Evolutionary conservation across 2,888 invertebrate species (phyloP), one percentile per base, ranked within the genome.

Genomic region (Hemaris fuciformis): DNA sequence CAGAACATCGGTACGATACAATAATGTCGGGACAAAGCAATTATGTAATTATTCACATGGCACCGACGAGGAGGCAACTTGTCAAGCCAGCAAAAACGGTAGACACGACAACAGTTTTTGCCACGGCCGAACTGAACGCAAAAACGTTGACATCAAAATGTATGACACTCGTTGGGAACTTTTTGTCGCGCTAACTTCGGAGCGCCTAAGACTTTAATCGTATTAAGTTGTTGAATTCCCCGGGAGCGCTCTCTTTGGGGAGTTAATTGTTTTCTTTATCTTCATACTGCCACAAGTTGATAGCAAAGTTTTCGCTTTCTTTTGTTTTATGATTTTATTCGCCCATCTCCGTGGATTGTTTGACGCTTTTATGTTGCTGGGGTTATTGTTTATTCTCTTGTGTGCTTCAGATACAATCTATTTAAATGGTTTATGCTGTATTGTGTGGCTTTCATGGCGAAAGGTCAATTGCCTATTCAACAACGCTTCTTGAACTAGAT

Each of bases 61-160:
- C 43, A 61, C 56, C 20, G 56, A 61, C 42, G 41, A 76, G 73
- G 76, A 73, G 77, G 77, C 81, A 85, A 85, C 87, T 89, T 89
- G 89, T 88, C 91, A 86, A 71, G 79, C 68, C 31, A 59, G 81
- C 89, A 91, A 91, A 91, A 91, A 91, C 88, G 64, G 76, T 66
- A 76, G 88, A 85, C 85, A 83, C 76, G 76, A 79, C 84, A 85
- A 85, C 81, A 73, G 75, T 60, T 62, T 71, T 73, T 69, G 64
- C 53, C 73, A 75, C 79, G 78, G 84, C 83, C 83, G 85, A 86
- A 81, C 81, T 72, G 74, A 63, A 66, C 62, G 75, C 82, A 87
- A 89, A 89, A 89, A 88, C 84, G 66, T 75, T 75, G 76, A 79
- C 84, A 87, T 87, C 85, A 85, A 88, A 88, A 87, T 87, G 86